A percentile compares a stretch with the other conserved stretches of the same genome.
These are phyloP conservation scores for Tiphia femorata DNA, from an alignment of 2,888 invertebrate species.

Conservation along the genomic window DNA sequence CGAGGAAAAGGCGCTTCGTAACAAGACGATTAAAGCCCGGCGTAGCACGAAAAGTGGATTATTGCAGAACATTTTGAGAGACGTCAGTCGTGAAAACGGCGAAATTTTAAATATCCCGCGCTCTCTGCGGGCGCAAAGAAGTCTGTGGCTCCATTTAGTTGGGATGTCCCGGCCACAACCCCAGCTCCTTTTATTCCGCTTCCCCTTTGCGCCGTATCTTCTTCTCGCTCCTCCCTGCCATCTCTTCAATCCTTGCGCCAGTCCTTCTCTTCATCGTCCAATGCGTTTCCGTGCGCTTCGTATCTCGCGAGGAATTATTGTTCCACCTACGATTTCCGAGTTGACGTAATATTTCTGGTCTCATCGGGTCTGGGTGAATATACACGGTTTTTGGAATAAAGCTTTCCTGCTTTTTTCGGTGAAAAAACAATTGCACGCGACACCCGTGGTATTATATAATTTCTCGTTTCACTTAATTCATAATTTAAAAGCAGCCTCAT, in stretches of 20 bases:
- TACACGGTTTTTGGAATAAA: no score
- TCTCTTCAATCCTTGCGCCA: background rate
- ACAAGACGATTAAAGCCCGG: background rate
- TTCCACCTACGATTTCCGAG: background rate
- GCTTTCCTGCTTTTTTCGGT: no score
- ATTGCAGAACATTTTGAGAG: background rate
- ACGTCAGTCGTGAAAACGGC: background rate
- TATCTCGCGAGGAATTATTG: background rate
- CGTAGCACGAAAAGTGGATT: slow-evolving; percentile 4
- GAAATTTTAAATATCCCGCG: background rate
- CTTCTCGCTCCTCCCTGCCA: background rate
- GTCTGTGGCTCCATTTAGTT: background rate
- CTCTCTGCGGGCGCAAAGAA: no score
- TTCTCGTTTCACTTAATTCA: no score
- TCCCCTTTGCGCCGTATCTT: background rate
- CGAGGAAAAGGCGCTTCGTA: no score
- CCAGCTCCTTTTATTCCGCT: background rate
- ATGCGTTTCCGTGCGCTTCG: background rate
- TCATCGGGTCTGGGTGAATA: background rate
- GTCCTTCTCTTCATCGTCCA: background rate
- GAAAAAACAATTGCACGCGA: no score
- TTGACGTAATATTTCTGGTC: background rate
- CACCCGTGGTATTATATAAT: no score
- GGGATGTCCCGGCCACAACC: background rate
- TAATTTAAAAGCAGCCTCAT: no score